Conservation (phyloP, 2,888 invertebrate species). For the Hipparchia semele region DNA sequence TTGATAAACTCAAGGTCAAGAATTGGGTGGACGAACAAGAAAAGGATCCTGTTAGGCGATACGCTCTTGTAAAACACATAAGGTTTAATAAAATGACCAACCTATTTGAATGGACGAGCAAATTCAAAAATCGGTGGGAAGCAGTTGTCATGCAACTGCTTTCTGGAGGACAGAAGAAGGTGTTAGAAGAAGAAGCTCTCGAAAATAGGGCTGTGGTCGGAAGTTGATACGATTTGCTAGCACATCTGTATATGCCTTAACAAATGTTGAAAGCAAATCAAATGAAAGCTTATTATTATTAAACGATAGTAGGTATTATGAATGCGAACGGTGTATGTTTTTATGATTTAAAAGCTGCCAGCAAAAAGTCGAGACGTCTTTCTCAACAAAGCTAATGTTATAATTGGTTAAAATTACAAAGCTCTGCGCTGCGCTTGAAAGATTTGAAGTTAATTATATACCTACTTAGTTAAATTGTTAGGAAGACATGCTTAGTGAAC, state of each 20-base stretch:
- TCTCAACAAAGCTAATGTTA: slow-evolving; percentile 48
- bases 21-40: too few species aligned
- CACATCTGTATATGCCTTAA: slow-evolving; percentile 39
- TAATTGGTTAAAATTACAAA: slow-evolving; percentile 51
- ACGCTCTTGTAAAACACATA: too few species aligned
- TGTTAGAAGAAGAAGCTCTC: too few species aligned
- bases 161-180: too few species aligned
- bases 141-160: too few species aligned
- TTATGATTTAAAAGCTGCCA: slow-evolving; percentile 35
- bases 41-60: too few species aligned
- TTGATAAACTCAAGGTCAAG: too few species aligned
- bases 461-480: slow-evolving; percentile 9
- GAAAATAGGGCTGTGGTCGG: background rate
- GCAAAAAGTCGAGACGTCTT: slow-evolving; percentile 55
- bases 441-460: slow-evolving; percentile 33
- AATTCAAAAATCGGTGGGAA: too few species aligned
- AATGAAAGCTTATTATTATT: slow-evolving; percentile 72
- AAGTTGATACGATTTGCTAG: background rate
- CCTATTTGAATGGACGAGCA: too few species aligned
- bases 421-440: slow-evolving; percentile 35
- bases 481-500: background rate
- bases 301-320: slow-evolving; percentile 55
- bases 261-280: slow-evolving; percentile 59
- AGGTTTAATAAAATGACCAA: too few species aligned
- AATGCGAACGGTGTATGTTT: slow-evolving; percentile 50